Evolutionary conservation across 2,113 vertebrate genomes (phyloP), one percentile per base, ranked within the genome.

Genomic region (Oreochromis spilurus): DNA sequence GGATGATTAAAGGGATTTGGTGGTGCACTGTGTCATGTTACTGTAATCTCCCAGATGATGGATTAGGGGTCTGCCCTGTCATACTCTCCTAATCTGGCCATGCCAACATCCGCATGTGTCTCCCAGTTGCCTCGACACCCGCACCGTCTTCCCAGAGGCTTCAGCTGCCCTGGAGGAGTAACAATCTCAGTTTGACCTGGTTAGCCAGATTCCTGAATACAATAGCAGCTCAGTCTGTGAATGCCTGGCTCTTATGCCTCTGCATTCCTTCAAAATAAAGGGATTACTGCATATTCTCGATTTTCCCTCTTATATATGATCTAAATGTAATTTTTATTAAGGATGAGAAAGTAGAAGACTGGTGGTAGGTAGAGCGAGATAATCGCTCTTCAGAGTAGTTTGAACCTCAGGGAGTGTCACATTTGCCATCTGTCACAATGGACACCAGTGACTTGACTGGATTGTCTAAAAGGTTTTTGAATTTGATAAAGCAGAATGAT

Each of bases 1-100:
- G 88, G 91, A 91, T 95, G 95, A 95, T 94, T 95, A 95, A 95
- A 95, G 83, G 92, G 95, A 94, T 96, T 95, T 92, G 87, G 82
- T 89, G 84, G 87, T n/a, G 82, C 50, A 58, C 91, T 92, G 92
- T 93, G 94, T 93, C 95, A 95, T 95, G 93, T 95, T 93, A 82
- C 90, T 81, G 83, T 94, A 94, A 93, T 94, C 95, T 94, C 89
- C 85, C 92, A 95, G 91, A 95, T 94, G 93, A 95, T 89, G 94
- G 93, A 96, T 96, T 94, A 93, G 81, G 89, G 82, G 87, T 95
- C 80, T 87, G 78, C 88, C 83, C 83, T 93, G 92, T 94, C 90
- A 92, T 88, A 83, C 62, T 88, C 48, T 53, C 84, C 86, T 95
- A 95, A 95, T 94, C 94, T 94, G 88, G 84, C 75, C 70, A 65